A percentile compares a stretch with the other conserved stretches of the same genome.
Evolutionary conservation across 2,797 vertebrate species (phyloP).

Genomic region (Alexandromys oeconomus): DNA sequence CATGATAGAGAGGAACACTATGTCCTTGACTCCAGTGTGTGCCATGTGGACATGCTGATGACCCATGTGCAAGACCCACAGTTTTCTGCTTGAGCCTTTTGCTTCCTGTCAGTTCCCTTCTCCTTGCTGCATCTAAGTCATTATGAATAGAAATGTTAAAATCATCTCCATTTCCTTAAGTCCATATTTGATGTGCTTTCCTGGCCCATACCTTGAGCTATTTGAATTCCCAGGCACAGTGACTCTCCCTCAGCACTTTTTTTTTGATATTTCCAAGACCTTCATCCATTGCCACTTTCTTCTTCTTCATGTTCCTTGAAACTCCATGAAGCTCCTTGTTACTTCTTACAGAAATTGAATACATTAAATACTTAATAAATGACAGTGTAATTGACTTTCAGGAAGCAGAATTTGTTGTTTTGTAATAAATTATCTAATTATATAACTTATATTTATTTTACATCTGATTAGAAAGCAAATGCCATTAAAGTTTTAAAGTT

Average conservation of each 20-base stretch:
- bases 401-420: not conserved
- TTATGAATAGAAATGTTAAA: not conserved
- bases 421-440: not conserved
- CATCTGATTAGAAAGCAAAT: not conserved
- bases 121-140: not conserved
- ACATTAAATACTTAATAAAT: not conserved
- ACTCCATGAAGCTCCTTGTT: not conserved
- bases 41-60: not conserved
- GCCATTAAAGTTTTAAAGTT: not conserved
- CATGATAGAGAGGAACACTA: not conserved
- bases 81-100: not conserved
- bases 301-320: not conserved
- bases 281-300: not conserved
- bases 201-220: not conserved
- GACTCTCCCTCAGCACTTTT: not conserved
- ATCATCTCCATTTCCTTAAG: not conserved
- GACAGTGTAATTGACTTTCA: not conserved
- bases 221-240: not conserved
- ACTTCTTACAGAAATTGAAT: not conserved
- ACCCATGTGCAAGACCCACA: not conserved
- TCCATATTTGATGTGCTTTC: not conserved
- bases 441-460: not conserved
- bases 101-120: not conserved
- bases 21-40: not conserved
- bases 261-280: not conserved